A percentile compares a stretch with the other conserved stretches of the same genome.
Conservation (phyloP, 2,113 vertebrate species). For the Indicator indicator region DNA sequence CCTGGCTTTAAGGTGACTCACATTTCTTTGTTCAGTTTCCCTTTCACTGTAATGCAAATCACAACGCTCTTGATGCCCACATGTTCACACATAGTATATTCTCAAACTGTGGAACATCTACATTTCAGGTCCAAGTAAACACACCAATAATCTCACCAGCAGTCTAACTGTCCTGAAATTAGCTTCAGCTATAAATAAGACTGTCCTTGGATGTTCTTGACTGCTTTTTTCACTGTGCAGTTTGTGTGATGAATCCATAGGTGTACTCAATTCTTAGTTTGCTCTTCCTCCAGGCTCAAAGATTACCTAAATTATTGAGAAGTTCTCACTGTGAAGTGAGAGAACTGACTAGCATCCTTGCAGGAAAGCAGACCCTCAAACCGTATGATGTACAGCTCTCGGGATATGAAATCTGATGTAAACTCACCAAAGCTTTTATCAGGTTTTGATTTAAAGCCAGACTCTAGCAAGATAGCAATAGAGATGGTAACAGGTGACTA, state of each 20-base stretch:
- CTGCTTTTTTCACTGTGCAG: neutral
- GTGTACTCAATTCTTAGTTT: neutral
- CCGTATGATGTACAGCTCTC: neutral
- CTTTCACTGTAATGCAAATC: neutral
- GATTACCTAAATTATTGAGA: neutral
- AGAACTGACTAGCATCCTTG: neutral
- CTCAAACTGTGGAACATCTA: neutral
- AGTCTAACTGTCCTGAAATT: neutral
- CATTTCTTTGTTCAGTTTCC: neutral
- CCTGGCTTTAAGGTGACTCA: neutral
- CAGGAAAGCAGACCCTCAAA: neutral
- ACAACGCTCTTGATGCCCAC: neutral
- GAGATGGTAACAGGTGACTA: neutral
- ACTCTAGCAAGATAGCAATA: neutral
- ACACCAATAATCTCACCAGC: neutral
- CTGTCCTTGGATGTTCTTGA: constrained; percentile 7
- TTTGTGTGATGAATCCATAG: neutral
- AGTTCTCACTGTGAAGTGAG: neutral
- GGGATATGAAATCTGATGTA: neutral
- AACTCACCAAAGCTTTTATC: neutral
- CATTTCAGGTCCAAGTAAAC: constrained; percentile 26
- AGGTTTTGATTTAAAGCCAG: neutral
- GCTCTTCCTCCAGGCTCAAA: neutral
- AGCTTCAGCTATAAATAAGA: neutral
- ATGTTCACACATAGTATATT: neutral